phyloP scores from a whole-genome alignment of 2,888 invertebrate species.

The Bembecia ichneumoniformis region DNA sequence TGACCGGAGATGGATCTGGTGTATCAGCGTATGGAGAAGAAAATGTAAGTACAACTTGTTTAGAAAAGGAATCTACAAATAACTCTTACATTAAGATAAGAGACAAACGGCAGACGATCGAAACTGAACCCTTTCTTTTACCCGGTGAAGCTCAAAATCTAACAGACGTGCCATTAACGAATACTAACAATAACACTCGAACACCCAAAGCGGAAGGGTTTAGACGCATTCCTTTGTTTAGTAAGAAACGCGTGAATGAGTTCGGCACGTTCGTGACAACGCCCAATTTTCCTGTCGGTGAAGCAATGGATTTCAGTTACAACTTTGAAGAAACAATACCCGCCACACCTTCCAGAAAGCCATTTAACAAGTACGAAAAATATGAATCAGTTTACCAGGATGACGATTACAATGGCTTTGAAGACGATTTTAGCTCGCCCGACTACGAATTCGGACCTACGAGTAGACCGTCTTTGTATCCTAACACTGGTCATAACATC shows the following conservation, averaged over 20 bases:
- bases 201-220: slow-evolving; percentile 22
- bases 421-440: slow-evolving; percentile 18
- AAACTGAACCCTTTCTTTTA: slow-evolving; percentile 36
- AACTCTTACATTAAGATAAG: slow-evolving; percentile 10
- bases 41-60: slow-evolving; percentile 46
- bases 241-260: slow-evolving; percentile 11
- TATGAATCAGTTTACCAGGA: slow-evolving; percentile 24
- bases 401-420: slow-evolving; percentile 27
- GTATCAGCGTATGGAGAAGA: slow-evolving; percentile 53
- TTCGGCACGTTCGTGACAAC: slow-evolving; percentile 25
- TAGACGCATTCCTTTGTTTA: slow-evolving; percentile 19
- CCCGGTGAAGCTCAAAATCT: slow-evolving; percentile 17
- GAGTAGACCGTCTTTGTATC: slow-evolving; percentile 10
- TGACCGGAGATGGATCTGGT: slow-evolving; percentile 48
- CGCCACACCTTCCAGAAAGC: neutral
- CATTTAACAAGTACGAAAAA: slow-evolving; percentile 5
- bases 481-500: slow-evolving; percentile 2
- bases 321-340: slow-evolving; percentile 19
- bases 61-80: neutral
- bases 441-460: slow-evolving; percentile 23
- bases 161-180: slow-evolving; percentile 10
- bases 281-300: slow-evolving; percentile 31
- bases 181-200: slow-evolving; percentile 11
- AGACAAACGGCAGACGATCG: slow-evolving; percentile 28
- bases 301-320: slow-evolving; percentile 22